Evolutionary conservation across 2,113 vertebrate species (phyloP).

Genomic region (Larimichthys crocea): DNA sequence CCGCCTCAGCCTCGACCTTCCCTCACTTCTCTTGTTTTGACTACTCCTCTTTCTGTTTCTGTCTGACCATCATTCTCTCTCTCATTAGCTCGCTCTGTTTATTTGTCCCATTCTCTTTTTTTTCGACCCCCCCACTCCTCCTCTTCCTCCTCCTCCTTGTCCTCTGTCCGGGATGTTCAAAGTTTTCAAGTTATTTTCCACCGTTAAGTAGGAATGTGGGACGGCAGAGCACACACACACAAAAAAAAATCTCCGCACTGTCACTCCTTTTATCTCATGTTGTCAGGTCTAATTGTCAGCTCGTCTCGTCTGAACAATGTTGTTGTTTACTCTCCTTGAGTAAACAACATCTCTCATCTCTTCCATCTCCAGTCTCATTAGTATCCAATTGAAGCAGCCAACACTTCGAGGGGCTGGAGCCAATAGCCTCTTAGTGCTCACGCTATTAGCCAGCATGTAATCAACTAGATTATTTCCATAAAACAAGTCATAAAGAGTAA

Average conservation of each 20-base stretch:
- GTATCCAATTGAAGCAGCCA: slow-evolving; percentile 60
- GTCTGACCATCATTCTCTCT: slow-evolving; percentile 34
- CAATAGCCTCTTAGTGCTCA: slow-evolving; percentile 62
- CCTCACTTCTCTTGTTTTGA: slow-evolving; percentile 58
- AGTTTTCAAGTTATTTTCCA: background rate
- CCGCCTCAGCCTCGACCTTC: slow-evolving; percentile 58
- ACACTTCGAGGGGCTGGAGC: slow-evolving; percentile 40
- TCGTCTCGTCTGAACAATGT: slow-evolving; percentile 61
- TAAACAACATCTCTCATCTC: slow-evolving; percentile 58
- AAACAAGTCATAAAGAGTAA: slow-evolving; percentile 73
- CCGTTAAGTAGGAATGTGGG: background rate
- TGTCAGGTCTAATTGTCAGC: slow-evolving; percentile 60
- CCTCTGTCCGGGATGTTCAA: background rate
- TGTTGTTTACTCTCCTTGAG: slow-evolving; percentile 62
- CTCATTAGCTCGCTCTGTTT: slow-evolving; percentile 54
- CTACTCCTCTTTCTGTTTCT: slow-evolving; percentile 46
- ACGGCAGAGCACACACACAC: background rate
- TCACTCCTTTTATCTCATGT: slow-evolving; percentile 42
- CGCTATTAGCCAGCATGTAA: slow-evolving; percentile 69
- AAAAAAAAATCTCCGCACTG: background rate
- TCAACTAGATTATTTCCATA: slow-evolving; percentile 72
- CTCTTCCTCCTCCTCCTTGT: too few species aligned
- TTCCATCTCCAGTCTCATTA: slow-evolving; percentile 66
- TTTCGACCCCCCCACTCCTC: background rate
- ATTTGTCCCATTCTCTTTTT: slow-evolving; percentile 35